Evolutionary conservation across 2,113 vertebrate species (phyloP), one percentile per base, ranked within the genome.

Genomic region (Vidua macroura): DNA sequence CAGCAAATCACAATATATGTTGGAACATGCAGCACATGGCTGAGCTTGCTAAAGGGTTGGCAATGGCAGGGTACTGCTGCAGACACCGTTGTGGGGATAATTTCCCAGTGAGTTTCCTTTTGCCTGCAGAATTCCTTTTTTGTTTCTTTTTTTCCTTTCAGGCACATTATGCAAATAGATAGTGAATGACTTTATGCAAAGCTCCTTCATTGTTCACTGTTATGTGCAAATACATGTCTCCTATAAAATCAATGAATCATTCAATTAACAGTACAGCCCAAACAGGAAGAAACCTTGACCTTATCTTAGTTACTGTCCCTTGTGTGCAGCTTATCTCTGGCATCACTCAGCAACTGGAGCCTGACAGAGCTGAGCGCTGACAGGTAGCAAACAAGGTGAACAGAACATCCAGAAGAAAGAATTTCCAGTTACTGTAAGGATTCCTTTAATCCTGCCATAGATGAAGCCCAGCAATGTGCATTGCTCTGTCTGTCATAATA

Each of bases 311-410:
- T 89, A 55, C 81, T 90, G 77, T 85, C 55, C 86, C 94, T 91
- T 95, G 69, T 94, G 88, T 94, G 88, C 73, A 49, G 33, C 74
- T 94, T 93, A 55, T 90, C 93, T 75, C 67, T 91, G 31, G 78
- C 79, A 37, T 91, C 74, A 83, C 53, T 79, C 95, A 59, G 80
- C 89, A 95, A 69, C 18, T 96, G 83, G 51, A 94, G 74, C 44
- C 64, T 67, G 68, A 75, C 73, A 93, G 70, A 82, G 77, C 68
- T 37, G n/a, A 70, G 63, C 18, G 16, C 82, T 78, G 76, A 79
- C 91, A 53, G 25, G 51, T 86, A 58, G 72, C 53, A 66, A 90
- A 46, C n/a, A 49, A 63, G n/a, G 46, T 35, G 85, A 94, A 69
- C 60, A 48, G 55, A 70, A 48, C 25, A 39, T 81, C 82, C 80